Evolutionary conservation across 2,797 vertebrate genomes (phyloP).

Genomic region (Coendou prehensilis): DNA sequence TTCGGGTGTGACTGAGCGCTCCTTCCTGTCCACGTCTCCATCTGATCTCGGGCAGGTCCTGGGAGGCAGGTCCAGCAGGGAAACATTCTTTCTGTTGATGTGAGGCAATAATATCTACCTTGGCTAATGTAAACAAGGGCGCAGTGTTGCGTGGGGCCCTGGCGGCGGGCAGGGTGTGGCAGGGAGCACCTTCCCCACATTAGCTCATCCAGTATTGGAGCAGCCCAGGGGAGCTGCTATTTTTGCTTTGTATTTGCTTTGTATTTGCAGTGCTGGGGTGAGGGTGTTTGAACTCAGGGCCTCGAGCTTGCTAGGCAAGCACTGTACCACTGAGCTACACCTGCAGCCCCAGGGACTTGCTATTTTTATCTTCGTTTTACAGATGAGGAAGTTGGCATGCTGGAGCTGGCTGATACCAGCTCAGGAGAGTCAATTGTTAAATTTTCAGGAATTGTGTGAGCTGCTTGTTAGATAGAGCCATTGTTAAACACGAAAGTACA

Average conservation of each 20-base stretch:
- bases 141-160: background rate
- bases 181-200: background rate
- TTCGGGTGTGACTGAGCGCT: background rate
- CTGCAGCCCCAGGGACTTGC: background rate
- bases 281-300: no score
- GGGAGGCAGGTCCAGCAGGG: slow-evolving; percentile 66
- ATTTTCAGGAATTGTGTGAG: slow-evolving; percentile 77
- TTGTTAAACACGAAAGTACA: slow-evolving; percentile 14
- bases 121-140: slow-evolving; percentile 65
- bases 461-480: slow-evolving; percentile 14
- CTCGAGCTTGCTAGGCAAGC: no score
- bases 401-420: background rate
- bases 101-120: slow-evolving; percentile 67
- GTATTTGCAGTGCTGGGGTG: no score
- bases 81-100: slow-evolving; percentile 66
- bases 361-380: slow-evolving; percentile 76
- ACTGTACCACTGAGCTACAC: no score
- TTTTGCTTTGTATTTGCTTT: slow-evolving; percentile 70
- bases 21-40: slow-evolving; percentile 19
- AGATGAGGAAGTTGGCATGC: slow-evolving; percentile 67
- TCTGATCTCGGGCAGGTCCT: slow-evolving; percentile 28
- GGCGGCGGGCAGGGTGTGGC: slow-evolving; percentile 12
- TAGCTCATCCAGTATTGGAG: background rate
- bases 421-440: slow-evolving; percentile 58
- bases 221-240: slow-evolving; percentile 58